Evolutionary conservation across 2,888 invertebrate species (phyloP).

Genomic region (Acheta domesticus): DNA sequence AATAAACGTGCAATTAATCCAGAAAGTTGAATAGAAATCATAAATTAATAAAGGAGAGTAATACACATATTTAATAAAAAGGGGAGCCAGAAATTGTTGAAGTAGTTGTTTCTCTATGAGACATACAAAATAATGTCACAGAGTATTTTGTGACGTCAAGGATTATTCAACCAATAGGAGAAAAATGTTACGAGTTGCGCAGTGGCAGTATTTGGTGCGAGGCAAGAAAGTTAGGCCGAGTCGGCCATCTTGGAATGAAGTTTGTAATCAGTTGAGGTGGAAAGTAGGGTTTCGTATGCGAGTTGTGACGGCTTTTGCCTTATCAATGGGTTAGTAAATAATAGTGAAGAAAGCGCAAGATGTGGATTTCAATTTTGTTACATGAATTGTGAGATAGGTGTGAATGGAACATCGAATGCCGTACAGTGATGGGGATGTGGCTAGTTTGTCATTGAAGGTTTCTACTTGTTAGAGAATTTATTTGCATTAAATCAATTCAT

Average conservation of each 20-base stretch:
- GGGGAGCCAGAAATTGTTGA: too few species aligned
- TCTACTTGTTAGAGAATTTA: constrained; percentile 21
- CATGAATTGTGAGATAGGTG: not conserved
- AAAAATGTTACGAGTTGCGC: constrained; percentile 41
- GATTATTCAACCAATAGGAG: constrained; percentile 34
- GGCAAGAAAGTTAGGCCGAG: constrained; percentile 42
- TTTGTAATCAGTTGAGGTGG: constrained; percentile 40
- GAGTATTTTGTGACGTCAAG: constrained; percentile 37
- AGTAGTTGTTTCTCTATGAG: not conserved
- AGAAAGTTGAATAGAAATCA: too few species aligned
- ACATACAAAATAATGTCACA: constrained; percentile 22
- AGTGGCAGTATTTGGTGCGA: constrained; percentile 42
- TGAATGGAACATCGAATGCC: not conserved
- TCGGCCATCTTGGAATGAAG: constrained; percentile 43
- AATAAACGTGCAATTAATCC: too few species aligned
- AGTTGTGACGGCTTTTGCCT: constrained; percentile 37
- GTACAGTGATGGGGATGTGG: constrained; percentile 34
- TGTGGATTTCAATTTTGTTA: not conserved
- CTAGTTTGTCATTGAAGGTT: constrained; percentile 36
- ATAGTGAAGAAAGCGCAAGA: constrained; percentile 28
- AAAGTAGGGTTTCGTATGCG: constrained; percentile 39
- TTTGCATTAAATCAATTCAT: constrained; percentile 4
- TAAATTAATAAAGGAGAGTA: too few species aligned
- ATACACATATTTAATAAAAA: too few species aligned
- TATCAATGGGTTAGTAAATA: constrained; percentile 40